phyloP scores from a whole-genome alignment of 2,888 invertebrate species.

The Tuberolachnus salignus region DNA sequence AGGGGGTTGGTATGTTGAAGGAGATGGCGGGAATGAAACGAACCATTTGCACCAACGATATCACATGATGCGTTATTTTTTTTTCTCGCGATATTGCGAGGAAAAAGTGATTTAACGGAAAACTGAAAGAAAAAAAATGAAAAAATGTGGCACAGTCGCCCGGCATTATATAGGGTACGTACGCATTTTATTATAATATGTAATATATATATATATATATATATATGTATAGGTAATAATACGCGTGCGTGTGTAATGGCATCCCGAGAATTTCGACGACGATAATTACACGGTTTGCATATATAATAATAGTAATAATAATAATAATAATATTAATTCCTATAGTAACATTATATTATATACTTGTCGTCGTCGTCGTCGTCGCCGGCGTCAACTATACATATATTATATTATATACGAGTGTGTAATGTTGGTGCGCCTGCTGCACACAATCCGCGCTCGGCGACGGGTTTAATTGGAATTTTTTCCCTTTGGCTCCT shows the following conservation, averaged over 20 bases:
- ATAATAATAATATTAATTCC: slow-evolving; percentile 9
- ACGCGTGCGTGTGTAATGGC: slow-evolving; percentile 17
- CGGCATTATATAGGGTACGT: too few relatives aligned
- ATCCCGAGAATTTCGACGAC: slow-evolving; percentile 44
- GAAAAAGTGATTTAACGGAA: too few relatives aligned
- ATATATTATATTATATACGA: not conserved
- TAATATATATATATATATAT: too few relatives aligned
- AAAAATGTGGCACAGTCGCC: too few relatives aligned
- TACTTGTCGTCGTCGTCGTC: slow-evolving; percentile 13
- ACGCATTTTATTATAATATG: not conserved
- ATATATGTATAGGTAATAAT: not conserved
- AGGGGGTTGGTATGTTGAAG: too few relatives aligned
- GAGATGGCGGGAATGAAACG: too few relatives aligned
- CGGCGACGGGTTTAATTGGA: slow-evolving; percentile 39
- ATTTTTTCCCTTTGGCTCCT: slow-evolving; percentile 37
- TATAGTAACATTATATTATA: not conserved
- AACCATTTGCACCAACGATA: too few relatives aligned
- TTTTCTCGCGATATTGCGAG: too few relatives aligned
- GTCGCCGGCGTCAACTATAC: not conserved
- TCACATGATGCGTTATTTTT: too few relatives aligned
- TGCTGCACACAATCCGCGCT: not conserved
- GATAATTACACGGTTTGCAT: slow-evolving; percentile 50
- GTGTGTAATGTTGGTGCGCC: not conserved
- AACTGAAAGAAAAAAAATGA: too few relatives aligned
- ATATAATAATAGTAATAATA: too few relatives aligned